phyloP scores from a whole-genome alignment of 2,888 invertebrate genomes.

The Ptychoptera albimana region DNA sequence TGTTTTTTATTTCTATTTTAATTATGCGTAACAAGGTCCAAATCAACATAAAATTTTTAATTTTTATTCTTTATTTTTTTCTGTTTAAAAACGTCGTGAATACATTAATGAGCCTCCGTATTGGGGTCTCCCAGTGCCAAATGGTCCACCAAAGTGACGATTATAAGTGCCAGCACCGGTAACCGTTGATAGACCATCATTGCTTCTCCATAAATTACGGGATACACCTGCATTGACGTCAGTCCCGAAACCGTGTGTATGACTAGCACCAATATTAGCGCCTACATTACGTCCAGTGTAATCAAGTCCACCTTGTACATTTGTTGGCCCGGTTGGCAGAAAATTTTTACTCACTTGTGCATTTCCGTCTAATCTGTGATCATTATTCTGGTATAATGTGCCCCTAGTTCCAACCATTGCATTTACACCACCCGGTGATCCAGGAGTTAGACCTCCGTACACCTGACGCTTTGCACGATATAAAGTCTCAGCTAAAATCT shows the following conservation, averaged over 20 bases:
- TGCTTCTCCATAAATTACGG: conserved; percentile 2
- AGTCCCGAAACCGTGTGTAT: background rate
- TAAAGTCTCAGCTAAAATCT: no score
- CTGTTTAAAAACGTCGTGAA: conserved; percentile 13
- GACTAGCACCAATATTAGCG: background rate
- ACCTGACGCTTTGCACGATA: background rate
- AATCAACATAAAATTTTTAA: no score
- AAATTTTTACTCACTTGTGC: conserved; percentile 1
- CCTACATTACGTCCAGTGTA: conserved; percentile 3
- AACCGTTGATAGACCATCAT: background rate
- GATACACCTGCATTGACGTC: conserved; percentile 2
- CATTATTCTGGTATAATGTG: background rate
- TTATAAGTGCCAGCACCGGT: conserved; percentile 2
- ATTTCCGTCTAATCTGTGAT: conserved; percentile 4
- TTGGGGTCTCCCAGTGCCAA: conserved; percentile 22
- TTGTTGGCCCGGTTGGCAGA: conserved; percentile 3
- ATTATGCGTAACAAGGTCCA: no score
- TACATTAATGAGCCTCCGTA: conserved; percentile 22
- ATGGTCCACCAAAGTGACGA: conserved; percentile 6
- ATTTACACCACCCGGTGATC: background rate
- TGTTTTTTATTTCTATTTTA: no score
- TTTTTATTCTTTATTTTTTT: no score
- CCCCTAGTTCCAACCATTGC: conserved; percentile 1
- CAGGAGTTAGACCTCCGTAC: background rate
- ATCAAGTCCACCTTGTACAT: conserved; percentile 4